phyloP scores from a whole-genome alignment of 2,797 vertebrate genomes.

The Chaunax sp. region DNA sequence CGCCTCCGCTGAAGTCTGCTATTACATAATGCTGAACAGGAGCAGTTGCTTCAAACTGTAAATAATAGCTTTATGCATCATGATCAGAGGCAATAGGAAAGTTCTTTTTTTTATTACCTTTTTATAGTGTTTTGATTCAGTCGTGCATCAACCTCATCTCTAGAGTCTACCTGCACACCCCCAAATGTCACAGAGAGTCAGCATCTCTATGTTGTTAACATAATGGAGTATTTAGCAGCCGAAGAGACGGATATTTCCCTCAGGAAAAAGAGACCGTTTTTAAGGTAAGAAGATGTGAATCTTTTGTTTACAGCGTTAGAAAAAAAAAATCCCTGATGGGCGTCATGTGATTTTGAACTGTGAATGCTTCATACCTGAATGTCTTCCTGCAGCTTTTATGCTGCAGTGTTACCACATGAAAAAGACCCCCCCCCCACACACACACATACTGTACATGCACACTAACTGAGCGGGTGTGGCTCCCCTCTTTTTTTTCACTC shows the following conservation, averaged over 20 bases:
- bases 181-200: neutral
- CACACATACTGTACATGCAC: too few species aligned
- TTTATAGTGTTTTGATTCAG: too few species aligned
- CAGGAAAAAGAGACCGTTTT: neutral
- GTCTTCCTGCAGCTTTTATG: neutral
- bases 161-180: neutral
- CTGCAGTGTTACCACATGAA: conserved; percentile 22
- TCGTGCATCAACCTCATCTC: too few species aligned
- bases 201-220: neutral
- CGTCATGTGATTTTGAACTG: conserved; percentile 17
- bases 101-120: too few species aligned
- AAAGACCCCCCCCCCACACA: neutral
- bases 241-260: neutral
- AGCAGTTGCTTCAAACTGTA: conserved; percentile 38
- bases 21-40: conserved; percentile 59
- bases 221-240: neutral
- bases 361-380: conserved; percentile 18
- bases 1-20: conserved; percentile 40
- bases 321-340: conserved; percentile 14
- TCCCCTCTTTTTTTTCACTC: conserved; percentile 18
- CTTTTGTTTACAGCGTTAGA: conserved; percentile 11
- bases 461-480: conserved; percentile 20
- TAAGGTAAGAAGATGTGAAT: neutral
- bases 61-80: conserved; percentile 47
- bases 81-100: conserved; percentile 16